Evolutionary conservation across 2,113 vertebrate genomes (phyloP), one percentile per base, ranked within the genome.

Genomic region (Perca flavescens): DNA sequence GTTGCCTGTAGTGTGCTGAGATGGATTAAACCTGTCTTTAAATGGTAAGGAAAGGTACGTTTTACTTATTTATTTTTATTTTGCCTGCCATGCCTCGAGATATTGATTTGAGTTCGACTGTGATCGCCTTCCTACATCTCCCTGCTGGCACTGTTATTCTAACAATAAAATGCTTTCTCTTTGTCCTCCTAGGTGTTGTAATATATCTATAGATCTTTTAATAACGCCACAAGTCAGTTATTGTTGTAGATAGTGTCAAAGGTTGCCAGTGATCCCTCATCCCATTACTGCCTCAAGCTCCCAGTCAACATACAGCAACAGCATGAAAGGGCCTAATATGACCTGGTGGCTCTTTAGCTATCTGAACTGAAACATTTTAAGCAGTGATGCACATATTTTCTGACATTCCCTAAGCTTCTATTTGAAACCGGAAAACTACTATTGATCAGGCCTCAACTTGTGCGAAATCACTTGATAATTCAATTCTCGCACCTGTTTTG

Each of bases 11-110:
- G 90, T 81, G 73, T 73, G 77, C 62, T 4, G 25, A 80, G 77
- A 84, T 82, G 79, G 86, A 88, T 92, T 88, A 70, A 54, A 80
- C 31, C 77, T 28, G 58, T 86, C 83, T 77, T 63, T 17, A 77
- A 80, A 76, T 74, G 71, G 57, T 54, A 74, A 73, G 70, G 50
- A 80, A 80, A 73, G 79, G 58, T 61, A 53, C 12, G 21, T 73
- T 84, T 63, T 34, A 54, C 60, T 63, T 79, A n/a, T 58, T 66
- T 57, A 69, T 67, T 82, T 58, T 58, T 13, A n/a, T 68, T 50
- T 62, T 25, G 17, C 17, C 57, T 77, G 31, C 50, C 53, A 54
- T 56, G 71, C 80, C 63, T 47, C 19, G 56, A 66, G 69, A 66
- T 62, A 74, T 53, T n/a, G 50, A 65, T 74, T 50, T 10, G 13